Evolutionary conservation across 2,113 vertebrate species (phyloP).

Genomic region (Ptychochromis oligacanthus): DNA sequence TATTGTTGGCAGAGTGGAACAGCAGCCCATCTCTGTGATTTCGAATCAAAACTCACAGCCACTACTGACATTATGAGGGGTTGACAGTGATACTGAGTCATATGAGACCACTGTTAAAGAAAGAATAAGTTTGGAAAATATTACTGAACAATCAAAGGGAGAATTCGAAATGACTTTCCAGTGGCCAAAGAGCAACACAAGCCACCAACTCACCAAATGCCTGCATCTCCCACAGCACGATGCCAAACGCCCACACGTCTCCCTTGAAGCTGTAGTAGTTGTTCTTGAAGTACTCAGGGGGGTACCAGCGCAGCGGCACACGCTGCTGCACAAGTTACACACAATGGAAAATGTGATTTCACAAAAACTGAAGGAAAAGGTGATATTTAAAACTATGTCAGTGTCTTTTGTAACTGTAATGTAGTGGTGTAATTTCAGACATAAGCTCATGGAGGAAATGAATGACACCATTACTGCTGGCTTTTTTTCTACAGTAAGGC

Average conservation of each 20-base stretch:
- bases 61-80: too few relatives aligned
- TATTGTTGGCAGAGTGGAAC: background rate
- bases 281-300: slow-evolving; percentile 81
- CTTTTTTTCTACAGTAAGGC: background rate
- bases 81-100: background rate
- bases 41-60: background rate
- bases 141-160: background rate
- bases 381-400: background rate
- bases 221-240: slow-evolving; percentile 82
- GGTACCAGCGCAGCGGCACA: slow-evolving; percentile 83
- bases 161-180: background rate
- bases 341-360: background rate
- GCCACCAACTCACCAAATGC: slow-evolving; percentile 74
- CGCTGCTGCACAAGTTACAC: slow-evolving; percentile 56
- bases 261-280: slow-evolving; percentile 80
- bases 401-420: background rate
- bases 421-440: background rate
- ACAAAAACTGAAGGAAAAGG: background rate
- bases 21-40: background rate
- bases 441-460: background rate
- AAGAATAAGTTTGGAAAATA: background rate
- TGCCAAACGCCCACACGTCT: slow-evolving; percentile 81
- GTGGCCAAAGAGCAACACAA: background rate
- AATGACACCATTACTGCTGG: background rate
- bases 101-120: background rate